Base-by-base conservation (phyloP, 2,888 invertebrate genomes). In the Acrocyrtus sp. region DNA sequence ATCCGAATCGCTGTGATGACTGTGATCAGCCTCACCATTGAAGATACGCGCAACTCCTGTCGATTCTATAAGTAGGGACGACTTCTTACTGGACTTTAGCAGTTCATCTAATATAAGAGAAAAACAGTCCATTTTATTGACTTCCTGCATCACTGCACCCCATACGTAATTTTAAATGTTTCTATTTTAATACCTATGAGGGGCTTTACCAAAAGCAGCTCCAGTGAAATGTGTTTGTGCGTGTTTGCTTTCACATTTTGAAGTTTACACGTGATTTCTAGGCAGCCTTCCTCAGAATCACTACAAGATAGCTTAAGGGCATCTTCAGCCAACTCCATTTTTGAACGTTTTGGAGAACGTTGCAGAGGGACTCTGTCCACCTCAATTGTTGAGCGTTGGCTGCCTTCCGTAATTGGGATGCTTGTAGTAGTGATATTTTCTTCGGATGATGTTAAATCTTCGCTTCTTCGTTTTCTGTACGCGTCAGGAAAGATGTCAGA, bases 81-180 rank as follows among this genome's bases (percentile, higher is more conserved):
- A 22, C 26, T 68, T 68, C 1, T 29, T 19, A 8, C n/a, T 54
- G 2, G 43, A 15, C 15, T 63, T 62, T 3, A 62, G 26, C 15
- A 68, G 6, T 1, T 65, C 34, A 61, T 66, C 72, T 72, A 27
- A 24, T n/a, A n/a, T n/a, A n/a, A n/a, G n/a, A 41, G 34, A 17
- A 3, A 8, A 12, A 39, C 17, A 22, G 12, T 39, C 39, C 39
- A 12, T 39, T 10, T 12, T 39, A 39, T 12, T 39, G 12, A 6
- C 39, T 39, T 39, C 39, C 19, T 41, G 22, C 3, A 3, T 19
- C 15, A 15, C 24, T 34, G 10, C 15, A 57, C 17, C 17, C 39
- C 3, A 24, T 24, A 12, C 17, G 47, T 3, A 17, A 3, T 22
- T 39, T 21, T 58, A 5, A 12, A 3, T 12, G 8, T 21, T 29